Evolutionary conservation across 1,140 invertebrate genomes (phyloP).

Genomic region (Scaptodrosophila lebanonensis): DNA sequence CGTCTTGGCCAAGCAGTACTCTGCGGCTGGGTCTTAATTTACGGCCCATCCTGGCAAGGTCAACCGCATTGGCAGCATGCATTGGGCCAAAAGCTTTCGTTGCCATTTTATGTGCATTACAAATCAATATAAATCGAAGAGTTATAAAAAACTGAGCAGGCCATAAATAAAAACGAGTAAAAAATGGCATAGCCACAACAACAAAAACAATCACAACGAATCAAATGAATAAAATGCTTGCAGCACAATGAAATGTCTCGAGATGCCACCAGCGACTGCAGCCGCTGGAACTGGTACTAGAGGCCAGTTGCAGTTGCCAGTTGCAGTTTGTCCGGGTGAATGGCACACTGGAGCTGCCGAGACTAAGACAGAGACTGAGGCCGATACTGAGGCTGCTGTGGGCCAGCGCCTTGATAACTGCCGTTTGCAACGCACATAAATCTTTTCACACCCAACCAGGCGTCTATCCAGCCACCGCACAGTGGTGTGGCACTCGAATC

Average conservation of each 20-base stretch:
- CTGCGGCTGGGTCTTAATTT: no score
- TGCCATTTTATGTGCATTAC: conserved; percentile 49
- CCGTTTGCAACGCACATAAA: conserved; percentile 58
- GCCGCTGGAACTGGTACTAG: conserved; percentile 51
- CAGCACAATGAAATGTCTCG: conserved; percentile 64
- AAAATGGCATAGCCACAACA: neutral
- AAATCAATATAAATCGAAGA: conserved; percentile 74
- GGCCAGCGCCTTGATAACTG: conserved; percentile 66
- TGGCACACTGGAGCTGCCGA: conserved; percentile 51
- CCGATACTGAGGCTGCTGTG: conserved; percentile 34
- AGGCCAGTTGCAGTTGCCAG: no score
- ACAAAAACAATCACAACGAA: no score
- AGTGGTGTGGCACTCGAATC: no score
- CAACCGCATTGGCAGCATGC: conserved; percentile 43
- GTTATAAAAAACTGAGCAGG: conserved; percentile 66
- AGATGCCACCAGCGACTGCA: conserved; percentile 40
- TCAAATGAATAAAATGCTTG: no score
- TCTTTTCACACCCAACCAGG: conserved; percentile 62
- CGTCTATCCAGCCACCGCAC: conserved; percentile 8
- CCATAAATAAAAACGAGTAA: conserved; percentile 57
- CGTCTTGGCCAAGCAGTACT: no score
- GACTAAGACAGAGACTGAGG: neutral
- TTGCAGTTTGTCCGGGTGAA: conserved; percentile 63
- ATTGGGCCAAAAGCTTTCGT: conserved; percentile 21
- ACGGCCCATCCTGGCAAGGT: conserved; percentile 63